These are phyloP conservation scores for Bombus impatiens DNA, from an alignment of 1,140 invertebrate species.

Conservation along the genomic window DNA sequence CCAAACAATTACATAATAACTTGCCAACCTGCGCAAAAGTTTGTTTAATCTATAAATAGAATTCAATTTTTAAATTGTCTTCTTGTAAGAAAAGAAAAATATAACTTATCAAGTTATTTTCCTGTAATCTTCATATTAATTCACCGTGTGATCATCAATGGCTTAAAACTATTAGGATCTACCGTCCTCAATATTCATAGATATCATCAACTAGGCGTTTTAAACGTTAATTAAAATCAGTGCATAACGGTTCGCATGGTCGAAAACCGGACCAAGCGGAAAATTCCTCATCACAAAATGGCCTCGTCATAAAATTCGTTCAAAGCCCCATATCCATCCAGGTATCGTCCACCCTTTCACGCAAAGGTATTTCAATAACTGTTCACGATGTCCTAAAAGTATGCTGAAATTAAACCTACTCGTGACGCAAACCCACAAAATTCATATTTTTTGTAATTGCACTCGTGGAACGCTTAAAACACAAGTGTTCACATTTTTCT, in stretches of 20 bases:
- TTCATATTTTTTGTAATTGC: too few species aligned
- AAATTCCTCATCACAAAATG: background rate
- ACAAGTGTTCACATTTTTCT: too few species aligned
- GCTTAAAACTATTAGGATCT: background rate
- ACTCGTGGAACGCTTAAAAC: background rate
- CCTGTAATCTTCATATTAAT: background rate
- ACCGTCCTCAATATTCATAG: background rate
- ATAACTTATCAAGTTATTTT: background rate
- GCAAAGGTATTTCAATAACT: background rate
- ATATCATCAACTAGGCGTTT: background rate
- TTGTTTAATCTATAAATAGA: too few species aligned
- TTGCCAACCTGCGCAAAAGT: too few species aligned
- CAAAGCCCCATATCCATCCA: background rate
- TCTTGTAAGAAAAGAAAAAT: too few species aligned
- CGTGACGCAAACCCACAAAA: too few species aligned
- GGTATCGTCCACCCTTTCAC: too few species aligned
- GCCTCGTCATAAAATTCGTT: background rate
- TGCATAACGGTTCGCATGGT: background rate
- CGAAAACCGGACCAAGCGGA: background rate
- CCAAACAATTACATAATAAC: too few species aligned
- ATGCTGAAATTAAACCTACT: background rate
- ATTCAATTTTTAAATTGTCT: too few species aligned
- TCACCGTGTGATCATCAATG: background rate
- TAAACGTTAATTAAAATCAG: background rate
- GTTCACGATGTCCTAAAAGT: background rate